Evolutionary conservation across 2,888 invertebrate genomes (phyloP).

Genomic region (Choreutis nemorana): DNA sequence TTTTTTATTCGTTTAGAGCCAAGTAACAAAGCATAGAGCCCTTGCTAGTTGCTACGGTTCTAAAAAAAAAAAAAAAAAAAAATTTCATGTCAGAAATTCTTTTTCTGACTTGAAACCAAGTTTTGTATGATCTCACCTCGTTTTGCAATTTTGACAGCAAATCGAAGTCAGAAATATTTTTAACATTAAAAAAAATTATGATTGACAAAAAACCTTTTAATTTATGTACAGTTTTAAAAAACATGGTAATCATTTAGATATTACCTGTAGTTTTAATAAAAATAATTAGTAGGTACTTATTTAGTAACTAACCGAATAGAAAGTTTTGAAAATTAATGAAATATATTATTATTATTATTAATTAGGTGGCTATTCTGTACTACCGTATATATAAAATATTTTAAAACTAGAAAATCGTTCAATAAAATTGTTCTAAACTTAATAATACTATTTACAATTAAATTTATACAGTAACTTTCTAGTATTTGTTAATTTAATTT

Average conservation of each 20-base stretch:
- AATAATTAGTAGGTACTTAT: too few species aligned
- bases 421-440: conserved; percentile 59
- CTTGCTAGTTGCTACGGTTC: conserved; percentile 39
- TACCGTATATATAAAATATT: conserved; percentile 26
- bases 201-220: too few species aligned
- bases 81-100: too few species aligned
- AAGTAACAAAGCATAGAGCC: conserved; percentile 44
- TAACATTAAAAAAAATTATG: background rate
- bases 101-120: too few species aligned
- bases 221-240: background rate
- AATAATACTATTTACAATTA: conserved; percentile 30
- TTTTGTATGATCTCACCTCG: too few species aligned
- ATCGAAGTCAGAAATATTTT: conserved; percentile 12
- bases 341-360: conserved; percentile 26
- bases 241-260: conserved; percentile 12
- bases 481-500: conserved; percentile 49
- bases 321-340: conserved; percentile 26
- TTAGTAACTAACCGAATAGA: conserved; percentile 38
- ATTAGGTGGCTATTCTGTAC: conserved; percentile 38
- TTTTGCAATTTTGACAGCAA: too few species aligned
- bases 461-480: conserved; percentile 30
- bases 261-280: conserved; percentile 16
- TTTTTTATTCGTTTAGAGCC: conserved; percentile 27
- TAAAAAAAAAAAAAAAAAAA: conserved; percentile 19
- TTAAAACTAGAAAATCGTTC: conserved; percentile 54